Conservation (phyloP, 2,888 invertebrate species). For the Xestia sexstrigata region DNA sequence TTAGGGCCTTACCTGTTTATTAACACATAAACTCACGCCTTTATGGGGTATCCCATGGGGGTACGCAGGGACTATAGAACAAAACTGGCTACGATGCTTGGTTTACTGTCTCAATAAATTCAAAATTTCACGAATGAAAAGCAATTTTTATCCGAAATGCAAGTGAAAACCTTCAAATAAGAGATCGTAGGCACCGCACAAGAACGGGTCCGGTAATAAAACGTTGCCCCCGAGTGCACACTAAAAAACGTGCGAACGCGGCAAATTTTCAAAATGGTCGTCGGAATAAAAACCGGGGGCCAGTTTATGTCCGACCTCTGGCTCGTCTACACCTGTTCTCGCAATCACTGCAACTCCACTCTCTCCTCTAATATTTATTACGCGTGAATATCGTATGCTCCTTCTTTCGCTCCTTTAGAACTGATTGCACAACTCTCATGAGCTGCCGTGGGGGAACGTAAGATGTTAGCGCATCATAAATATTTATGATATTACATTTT, state of each 20-base stretch:
- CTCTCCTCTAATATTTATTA: slow-evolving; percentile 88
- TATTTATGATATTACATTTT: slow-evolving; percentile 68
- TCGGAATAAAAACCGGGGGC: slow-evolving; percentile 74
- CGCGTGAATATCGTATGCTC: slow-evolving; percentile 88
- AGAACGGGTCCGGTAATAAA: slow-evolving; percentile 68
- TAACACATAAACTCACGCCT: neutral
- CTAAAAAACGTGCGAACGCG: slow-evolving; percentile 75
- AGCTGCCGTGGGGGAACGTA: slow-evolving; percentile 71
- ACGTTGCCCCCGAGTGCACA: slow-evolving; percentile 71
- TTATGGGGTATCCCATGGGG: neutral
- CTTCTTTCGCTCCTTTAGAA: slow-evolving; percentile 75
- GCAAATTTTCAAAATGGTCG: slow-evolving; percentile 74
- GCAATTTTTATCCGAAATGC: slow-evolving; percentile 18
- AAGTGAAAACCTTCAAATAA: slow-evolving; percentile 50
- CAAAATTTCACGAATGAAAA: slow-evolving; percentile 1
- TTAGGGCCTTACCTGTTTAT: neutral
- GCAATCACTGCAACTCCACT: slow-evolving; percentile 88
- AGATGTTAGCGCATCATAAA: slow-evolving; percentile 68
- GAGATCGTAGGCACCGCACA: slow-evolving; percentile 45
- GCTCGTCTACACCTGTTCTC: slow-evolving; percentile 84
- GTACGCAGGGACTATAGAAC: neutral
- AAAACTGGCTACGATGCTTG: neutral
- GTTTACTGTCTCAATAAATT: neutral
- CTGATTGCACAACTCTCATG: slow-evolving; percentile 79
- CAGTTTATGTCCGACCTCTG: slow-evolving; percentile 72